phyloP scores from a whole-genome alignment of 2,113 vertebrate genomes.

The Miniopterus natalensis region DNA sequence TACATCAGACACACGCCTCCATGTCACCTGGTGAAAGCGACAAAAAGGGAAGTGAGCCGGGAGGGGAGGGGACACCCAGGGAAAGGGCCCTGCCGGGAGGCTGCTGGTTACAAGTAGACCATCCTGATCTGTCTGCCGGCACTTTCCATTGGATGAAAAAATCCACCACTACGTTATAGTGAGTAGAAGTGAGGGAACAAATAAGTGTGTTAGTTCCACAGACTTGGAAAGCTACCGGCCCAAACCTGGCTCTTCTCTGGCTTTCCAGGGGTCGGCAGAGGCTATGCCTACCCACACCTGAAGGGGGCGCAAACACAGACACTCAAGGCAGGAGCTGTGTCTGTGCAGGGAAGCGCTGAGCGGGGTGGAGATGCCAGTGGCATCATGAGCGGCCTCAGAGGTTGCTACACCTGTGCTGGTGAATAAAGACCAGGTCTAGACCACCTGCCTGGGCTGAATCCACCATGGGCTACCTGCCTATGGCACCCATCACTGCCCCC shows the following conservation, averaged over 20 bases:
- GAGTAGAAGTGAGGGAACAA: background rate
- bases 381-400: rapidly evolving
- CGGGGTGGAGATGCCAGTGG: rapidly evolving
- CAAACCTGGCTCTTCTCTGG: background rate
- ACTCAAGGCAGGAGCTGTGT: background rate
- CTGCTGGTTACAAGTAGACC: background rate
- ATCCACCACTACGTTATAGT: background rate
- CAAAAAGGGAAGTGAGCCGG: background rate
- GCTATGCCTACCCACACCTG: rapidly evolving
- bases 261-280: background rate
- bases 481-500: background rate
- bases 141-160: background rate
- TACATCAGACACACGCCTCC: background rate
- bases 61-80: background rate
- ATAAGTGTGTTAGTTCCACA: background rate
- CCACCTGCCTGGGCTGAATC: background rate
- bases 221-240: background rate
- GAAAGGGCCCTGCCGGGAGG: background rate
- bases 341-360: background rate
- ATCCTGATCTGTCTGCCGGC: background rate
- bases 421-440: background rate
- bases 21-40: background rate
- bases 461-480: background rate
- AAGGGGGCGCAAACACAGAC: background rate
- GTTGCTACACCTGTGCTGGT: too few species aligned